Conservation (phyloP, 23 tunicate genomes). For the Aplidium turbinatum region DNA sequence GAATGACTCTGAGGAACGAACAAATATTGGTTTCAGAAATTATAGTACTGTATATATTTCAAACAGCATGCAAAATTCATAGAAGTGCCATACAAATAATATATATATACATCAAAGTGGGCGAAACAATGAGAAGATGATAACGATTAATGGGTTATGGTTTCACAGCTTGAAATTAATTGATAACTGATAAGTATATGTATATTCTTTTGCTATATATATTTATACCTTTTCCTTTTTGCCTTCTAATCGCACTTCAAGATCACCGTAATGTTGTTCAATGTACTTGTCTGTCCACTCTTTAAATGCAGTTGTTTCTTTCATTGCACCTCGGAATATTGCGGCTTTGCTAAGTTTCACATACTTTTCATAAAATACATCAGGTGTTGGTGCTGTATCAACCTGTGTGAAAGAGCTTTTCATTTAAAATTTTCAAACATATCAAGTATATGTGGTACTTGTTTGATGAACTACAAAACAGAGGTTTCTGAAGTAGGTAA, state of each 20-base stretch:
- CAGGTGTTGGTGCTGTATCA: constrained; percentile 41
- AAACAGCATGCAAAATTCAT: neutral
- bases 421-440: neutral
- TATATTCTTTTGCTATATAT: neutral
- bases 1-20: constrained; percentile 32
- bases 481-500: neutral
- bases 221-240: constrained; percentile 51
- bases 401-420: constrained; percentile 34
- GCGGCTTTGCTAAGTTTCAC: constrained; percentile 57
- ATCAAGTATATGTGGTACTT: neutral
- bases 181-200: neutral
- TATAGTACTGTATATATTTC: neutral
- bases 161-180: constrained; percentile 4
- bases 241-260: constrained; percentile 64
- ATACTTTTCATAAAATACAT: constrained; percentile 44
- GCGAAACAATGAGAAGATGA: constrained; percentile 59
- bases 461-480: neutral
- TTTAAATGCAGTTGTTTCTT: constrained; percentile 19
- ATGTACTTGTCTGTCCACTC: constrained; percentile 63
- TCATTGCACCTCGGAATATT: constrained; percentile 46
- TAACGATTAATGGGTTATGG: neutral
- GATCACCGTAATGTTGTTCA: constrained; percentile 37
- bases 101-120: constrained; percentile 45
- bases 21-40: neutral
- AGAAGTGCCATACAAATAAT: neutral